Conservation (phyloP, 1,140 invertebrate species). For the Dinothrombium tinctorium region DNA sequence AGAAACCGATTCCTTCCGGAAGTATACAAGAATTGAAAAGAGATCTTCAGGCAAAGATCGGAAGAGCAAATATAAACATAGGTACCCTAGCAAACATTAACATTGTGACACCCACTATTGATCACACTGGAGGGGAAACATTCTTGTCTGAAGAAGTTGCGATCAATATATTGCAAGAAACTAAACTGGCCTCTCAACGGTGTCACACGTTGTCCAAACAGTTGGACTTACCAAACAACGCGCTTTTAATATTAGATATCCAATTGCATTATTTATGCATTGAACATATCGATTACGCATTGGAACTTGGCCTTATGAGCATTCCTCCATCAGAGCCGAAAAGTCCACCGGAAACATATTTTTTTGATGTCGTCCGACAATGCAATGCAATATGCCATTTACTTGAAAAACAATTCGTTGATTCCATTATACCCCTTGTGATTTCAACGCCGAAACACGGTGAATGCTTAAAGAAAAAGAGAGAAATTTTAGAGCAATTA, state of each 20-base stretch:
- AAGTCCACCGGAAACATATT: slow-evolving; percentile 57
- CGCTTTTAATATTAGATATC: slow-evolving; percentile 60
- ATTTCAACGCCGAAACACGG: slow-evolving; percentile 66
- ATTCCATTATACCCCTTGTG: slow-evolving; percentile 64
- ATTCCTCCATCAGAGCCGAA: slow-evolving; percentile 70
- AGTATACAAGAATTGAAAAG: slow-evolving; percentile 74
- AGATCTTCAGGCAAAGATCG: slow-evolving; percentile 60
- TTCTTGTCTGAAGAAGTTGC: slow-evolving; percentile 92
- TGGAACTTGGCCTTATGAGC: slow-evolving; percentile 66
- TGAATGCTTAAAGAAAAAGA: slow-evolving; percentile 66
- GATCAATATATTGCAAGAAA: slow-evolving; percentile 69
- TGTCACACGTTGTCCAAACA: slow-evolving; percentile 62
- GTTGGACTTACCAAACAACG: slow-evolving; percentile 50
- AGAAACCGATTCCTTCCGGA: slow-evolving; percentile 50
- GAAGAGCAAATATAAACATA: slow-evolving; percentile 24
- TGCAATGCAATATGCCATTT: slow-evolving; percentile 88
- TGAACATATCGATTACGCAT: slow-evolving; percentile 85
- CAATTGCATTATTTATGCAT: slow-evolving; percentile 59
- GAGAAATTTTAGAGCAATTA: slow-evolving; percentile 57
- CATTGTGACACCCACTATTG: slow-evolving; percentile 23
- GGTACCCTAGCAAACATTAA: slow-evolving; percentile 68
- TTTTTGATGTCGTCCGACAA: slow-evolving; percentile 79
- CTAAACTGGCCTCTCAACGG: slow-evolving; percentile 64
- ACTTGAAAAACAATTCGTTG: slow-evolving; percentile 78
- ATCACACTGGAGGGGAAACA: slow-evolving; percentile 67